Percentiles rank a stretch among this genome's conserved stretches.
Conservation (phyloP, 2,113 vertebrate genomes). For the Microtus oregoni region DNA sequence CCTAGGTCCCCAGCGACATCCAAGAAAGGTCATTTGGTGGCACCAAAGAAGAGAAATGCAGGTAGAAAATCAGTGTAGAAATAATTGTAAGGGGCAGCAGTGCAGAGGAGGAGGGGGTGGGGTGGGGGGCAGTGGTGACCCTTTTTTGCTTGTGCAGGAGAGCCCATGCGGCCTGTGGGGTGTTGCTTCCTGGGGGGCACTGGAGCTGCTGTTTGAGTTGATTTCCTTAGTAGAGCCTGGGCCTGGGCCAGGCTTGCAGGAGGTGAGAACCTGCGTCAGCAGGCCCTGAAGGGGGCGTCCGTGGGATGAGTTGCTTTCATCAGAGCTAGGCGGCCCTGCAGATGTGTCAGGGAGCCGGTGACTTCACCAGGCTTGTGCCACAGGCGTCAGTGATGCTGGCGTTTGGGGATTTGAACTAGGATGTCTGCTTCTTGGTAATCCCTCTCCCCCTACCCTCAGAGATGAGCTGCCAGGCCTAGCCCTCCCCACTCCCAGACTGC, state of each 20-base stretch:
- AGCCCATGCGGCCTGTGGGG: background rate
- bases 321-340: background rate
- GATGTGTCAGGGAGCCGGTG: background rate
- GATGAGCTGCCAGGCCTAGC: background rate
- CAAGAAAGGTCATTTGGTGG: background rate
- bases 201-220: background rate
- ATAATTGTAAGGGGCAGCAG: background rate
- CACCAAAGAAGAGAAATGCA: background rate
- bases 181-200: background rate
- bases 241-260: slow-evolving; percentile 1
- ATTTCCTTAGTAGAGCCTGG: background rate
- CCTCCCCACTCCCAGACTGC: background rate
- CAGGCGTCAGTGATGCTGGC: background rate
- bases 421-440: background rate
- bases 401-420: background rate
- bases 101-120: background rate
- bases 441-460: background rate
- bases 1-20: background rate
- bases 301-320: background rate
- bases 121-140: background rate
- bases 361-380: background rate
- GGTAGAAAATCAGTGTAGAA: background rate
- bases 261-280: background rate
- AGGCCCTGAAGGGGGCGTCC: background rate
- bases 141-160: background rate